phyloP scores from a whole-genome alignment of 2,113 vertebrate species.

The Myrmecobius fasciatus region DNA sequence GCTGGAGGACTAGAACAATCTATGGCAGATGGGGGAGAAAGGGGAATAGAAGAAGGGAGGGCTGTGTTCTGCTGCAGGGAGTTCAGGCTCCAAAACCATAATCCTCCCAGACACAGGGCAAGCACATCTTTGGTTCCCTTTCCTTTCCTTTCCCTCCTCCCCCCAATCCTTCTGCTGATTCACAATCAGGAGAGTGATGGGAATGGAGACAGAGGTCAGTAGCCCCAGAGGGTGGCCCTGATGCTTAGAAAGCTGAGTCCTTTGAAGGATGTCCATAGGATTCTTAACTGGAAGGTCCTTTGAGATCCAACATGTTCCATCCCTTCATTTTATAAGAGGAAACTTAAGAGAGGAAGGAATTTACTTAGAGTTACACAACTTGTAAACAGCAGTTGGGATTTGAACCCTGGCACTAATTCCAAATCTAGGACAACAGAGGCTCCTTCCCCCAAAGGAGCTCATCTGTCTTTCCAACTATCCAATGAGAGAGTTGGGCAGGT shows the following conservation, averaged over 20 bases:
- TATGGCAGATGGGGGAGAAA: not conserved
- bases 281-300: not conserved
- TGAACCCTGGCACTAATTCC: not conserved
- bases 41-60: slow-evolving; percentile 72
- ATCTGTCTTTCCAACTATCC: not conserved
- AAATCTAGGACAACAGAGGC: not conserved
- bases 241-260: not conserved
- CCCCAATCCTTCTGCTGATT: not conserved
- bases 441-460: not conserved
- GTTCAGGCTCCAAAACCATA: slow-evolving; percentile 62
- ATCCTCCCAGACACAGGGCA: slow-evolving; percentile 4
- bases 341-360: not conserved
- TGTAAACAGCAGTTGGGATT: not conserved
- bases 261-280: slow-evolving; percentile 22
- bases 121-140: slow-evolving; percentile 79
- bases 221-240: slow-evolving; percentile 6
- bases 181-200: not conserved
- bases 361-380: not conserved
- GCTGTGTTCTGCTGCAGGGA: slow-evolving; percentile 74
- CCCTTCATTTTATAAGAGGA: not conserved
- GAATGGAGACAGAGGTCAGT: slow-evolving; percentile 11
- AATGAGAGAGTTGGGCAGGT: not conserved
- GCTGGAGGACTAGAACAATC: not conserved
- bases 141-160: slow-evolving; percentile 65
- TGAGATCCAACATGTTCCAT: not conserved